phyloP scores from a whole-genome alignment of 2,113 vertebrate species.

The Piaya cayana region DNA sequence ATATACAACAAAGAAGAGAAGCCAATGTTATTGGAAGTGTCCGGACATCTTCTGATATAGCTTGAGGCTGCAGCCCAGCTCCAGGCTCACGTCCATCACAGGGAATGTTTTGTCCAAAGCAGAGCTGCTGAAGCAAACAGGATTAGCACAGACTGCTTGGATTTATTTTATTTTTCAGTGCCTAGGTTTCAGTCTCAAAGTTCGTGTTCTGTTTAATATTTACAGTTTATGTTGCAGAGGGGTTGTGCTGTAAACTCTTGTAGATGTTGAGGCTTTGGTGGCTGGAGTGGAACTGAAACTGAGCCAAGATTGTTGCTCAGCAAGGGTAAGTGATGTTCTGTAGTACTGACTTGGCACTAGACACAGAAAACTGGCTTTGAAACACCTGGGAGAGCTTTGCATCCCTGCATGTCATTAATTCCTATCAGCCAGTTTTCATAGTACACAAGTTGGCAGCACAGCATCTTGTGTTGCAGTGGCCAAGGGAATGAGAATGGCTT shows the following conservation, averaged over 20 bases:
- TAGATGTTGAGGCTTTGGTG: background rate
- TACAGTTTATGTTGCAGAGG: background rate
- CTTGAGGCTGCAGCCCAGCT: background rate
- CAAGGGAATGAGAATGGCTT: background rate
- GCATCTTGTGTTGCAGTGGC: rapidly evolving
- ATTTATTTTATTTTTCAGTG: background rate
- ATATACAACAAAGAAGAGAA: background rate
- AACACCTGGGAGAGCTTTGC: background rate
- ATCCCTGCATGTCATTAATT: background rate
- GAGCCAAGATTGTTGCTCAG: background rate
- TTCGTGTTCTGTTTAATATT: background rate
- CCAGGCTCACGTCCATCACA: background rate
- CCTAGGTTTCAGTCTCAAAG: background rate
- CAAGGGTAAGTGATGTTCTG: rapidly evolving
- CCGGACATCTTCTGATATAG: rapidly evolving
- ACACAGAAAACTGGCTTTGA: background rate
- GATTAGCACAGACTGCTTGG: background rate
- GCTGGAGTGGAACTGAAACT: background rate
- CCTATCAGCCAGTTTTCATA: background rate
- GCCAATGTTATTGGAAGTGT: background rate
- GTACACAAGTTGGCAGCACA: rapidly evolving
- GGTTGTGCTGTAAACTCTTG: background rate
- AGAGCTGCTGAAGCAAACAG: background rate
- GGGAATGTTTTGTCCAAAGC: background rate
- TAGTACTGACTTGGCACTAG: background rate